Percentiles rank a stretch among this genome's conserved stretches.
Evolutionary conservation across 2,113 vertebrate species (phyloP).

Genomic region (Brachionichthys hirsutus): DNA sequence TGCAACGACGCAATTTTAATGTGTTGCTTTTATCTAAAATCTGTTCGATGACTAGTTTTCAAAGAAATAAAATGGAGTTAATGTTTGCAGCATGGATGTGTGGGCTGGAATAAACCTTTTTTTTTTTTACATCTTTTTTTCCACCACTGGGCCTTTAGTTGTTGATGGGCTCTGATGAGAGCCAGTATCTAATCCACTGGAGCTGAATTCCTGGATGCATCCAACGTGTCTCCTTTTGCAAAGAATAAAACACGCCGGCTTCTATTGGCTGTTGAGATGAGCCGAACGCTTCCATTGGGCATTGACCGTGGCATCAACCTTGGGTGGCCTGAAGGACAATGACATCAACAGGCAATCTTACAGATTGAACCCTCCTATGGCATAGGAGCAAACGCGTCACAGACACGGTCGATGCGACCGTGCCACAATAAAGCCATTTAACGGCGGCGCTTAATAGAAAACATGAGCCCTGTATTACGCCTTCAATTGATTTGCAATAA

Average conservation of each 20-base stretch:
- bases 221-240: constrained; percentile 11
- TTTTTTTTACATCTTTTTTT: too few relatives aligned
- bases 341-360: constrained; percentile 51
- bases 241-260: constrained; percentile 6
- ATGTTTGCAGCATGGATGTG: too few relatives aligned
- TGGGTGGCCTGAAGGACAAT: constrained; percentile 46
- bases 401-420: constrained; percentile 17
- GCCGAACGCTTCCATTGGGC: constrained; percentile 8
- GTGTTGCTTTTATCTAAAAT: too few relatives aligned
- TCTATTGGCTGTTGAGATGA: constrained; percentile 12
- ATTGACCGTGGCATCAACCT: constrained; percentile 43
- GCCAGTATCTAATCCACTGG: neutral
- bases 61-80: too few relatives aligned
- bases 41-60: too few relatives aligned
- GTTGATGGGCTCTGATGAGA: too few relatives aligned
- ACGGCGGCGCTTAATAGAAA: constrained; percentile 52
- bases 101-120: too few relatives aligned
- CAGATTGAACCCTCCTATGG: constrained; percentile 38
- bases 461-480: constrained; percentile 57
- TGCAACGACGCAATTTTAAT: too few relatives aligned
- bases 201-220: constrained; percentile 1
- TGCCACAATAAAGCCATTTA: constrained; percentile 51
- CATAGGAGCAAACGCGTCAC: constrained; percentile 21
- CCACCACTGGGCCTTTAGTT: too few relatives aligned
- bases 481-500: constrained; percentile 69